These are phyloP conservation scores for Drosophila ezoana DNA, from an alignment of 2,888 invertebrate species.

Conservation along the genomic window DNA sequence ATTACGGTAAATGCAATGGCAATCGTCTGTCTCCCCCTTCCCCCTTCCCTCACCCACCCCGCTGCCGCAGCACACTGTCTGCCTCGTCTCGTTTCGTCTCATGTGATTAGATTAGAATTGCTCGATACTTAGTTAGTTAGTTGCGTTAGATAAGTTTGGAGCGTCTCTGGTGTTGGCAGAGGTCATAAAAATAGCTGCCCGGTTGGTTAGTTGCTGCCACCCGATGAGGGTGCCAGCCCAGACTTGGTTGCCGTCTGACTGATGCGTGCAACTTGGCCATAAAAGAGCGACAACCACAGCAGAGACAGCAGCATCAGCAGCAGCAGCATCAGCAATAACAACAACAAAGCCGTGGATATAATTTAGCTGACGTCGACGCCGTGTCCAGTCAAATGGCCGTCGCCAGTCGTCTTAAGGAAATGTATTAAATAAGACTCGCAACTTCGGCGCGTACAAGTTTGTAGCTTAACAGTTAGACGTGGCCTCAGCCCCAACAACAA, in stretches of 20 bases:
- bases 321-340: conserved; percentile 9
- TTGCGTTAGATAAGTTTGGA: conserved; percentile 72
- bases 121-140: conserved; percentile 70
- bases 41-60: background rate
- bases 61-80: conserved; percentile 4
- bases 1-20: conserved; percentile 52
- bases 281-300: conserved; percentile 64
- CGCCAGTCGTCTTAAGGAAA: conserved; percentile 72
- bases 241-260: conserved; percentile 58
- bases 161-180: conserved; percentile 65
- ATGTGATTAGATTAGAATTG: conserved; percentile 75
- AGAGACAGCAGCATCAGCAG: conserved; percentile 22
- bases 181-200: conserved; percentile 74
- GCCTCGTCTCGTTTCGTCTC: conserved; percentile 24
- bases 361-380: conserved; percentile 73
- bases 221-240: conserved; percentile 37
- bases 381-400: conserved; percentile 61
- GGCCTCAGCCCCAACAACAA: conserved; percentile 20
- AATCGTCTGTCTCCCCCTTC: conserved; percentile 6
- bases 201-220: conserved; percentile 15
- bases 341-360: conserved; percentile 51
- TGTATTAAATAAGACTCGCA: conserved; percentile 67
- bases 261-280: conserved; percentile 79
- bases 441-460: conserved; percentile 20
- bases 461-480: conserved; percentile 69